A percentile compares a stretch with the other conserved stretches of the same genome.
Evolutionary conservation across 1,140 invertebrate genomes (phyloP).

Genomic region (Orchestia grillus): DNA sequence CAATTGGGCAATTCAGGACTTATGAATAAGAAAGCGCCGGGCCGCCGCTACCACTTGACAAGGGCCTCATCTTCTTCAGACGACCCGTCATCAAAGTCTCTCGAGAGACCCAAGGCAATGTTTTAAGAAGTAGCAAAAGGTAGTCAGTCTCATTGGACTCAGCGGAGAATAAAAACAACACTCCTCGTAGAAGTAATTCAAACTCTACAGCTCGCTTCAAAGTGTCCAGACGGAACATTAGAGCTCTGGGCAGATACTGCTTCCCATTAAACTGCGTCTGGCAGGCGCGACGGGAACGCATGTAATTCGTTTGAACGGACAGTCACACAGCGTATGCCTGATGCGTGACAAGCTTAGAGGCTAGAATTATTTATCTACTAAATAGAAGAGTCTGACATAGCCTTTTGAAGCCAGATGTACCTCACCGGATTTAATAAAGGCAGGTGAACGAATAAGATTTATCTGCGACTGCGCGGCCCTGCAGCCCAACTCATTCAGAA

Average conservation of each 20-base stretch:
- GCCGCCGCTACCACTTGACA: background rate
- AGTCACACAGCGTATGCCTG: background rate
- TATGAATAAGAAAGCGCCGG: background rate
- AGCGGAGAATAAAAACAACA: background rate
- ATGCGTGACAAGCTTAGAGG: background rate
- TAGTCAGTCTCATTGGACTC: background rate
- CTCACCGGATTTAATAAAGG: background rate
- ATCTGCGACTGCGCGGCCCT: background rate
- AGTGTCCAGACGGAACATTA: background rate
- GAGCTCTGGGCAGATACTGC: background rate
- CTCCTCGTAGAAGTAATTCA: background rate
- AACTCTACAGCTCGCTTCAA: background rate
- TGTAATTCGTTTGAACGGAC: background rate
- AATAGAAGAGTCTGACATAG: background rate
- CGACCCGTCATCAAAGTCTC: background rate
- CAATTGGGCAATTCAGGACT: background rate
- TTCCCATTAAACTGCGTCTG: background rate
- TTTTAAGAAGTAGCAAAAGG: background rate
- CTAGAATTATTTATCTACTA: background rate
- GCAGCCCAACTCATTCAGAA: background rate
- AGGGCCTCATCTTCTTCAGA: background rate
- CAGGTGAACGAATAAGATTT: background rate
- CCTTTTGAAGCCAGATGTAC: background rate
- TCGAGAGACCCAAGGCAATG: background rate
- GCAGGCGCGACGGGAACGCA: background rate